A percentile compares a stretch with the other conserved stretches of the same genome.
Evolutionary conservation across 53 echinoderm and acorn worm genomes (phyloP).

Genomic region (Patiria pectinifera): DNA sequence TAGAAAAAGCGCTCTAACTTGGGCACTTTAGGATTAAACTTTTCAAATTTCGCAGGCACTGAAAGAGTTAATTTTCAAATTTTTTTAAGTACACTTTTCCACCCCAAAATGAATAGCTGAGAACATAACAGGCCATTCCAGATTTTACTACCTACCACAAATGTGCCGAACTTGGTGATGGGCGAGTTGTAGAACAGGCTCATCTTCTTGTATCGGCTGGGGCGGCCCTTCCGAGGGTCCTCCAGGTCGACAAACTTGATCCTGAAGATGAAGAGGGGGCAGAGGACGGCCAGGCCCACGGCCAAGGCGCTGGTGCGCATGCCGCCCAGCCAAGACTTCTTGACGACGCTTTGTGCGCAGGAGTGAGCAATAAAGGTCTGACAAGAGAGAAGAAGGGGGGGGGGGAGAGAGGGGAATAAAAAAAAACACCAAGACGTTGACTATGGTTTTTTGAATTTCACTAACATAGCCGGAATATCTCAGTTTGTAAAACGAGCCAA

Average conservation of each 20-base stretch:
- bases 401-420: background rate
- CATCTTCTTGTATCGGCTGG: conserved; percentile 44
- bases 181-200: conserved; percentile 77
- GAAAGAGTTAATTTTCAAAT: too few species aligned
- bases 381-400: background rate
- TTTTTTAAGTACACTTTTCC: background rate
- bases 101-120: background rate
- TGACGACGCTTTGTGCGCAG: conserved; percentile 74
- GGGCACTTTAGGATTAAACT: too few species aligned
- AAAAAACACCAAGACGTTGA: too few species aligned
- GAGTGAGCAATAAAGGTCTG: conserved; percentile 83
- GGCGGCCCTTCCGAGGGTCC: background rate
- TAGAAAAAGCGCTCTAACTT: too few species aligned
- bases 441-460: too few species aligned
- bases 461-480: too few species aligned
- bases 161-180: conserved; percentile 70
- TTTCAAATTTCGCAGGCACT: too few species aligned
- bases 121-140: background rate
- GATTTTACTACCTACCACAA: conserved; percentile 53
- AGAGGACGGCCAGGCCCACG: conserved; percentile 68
- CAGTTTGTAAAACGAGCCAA: too few species aligned
- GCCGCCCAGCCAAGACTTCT: conserved; percentile 73
- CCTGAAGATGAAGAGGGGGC: conserved; percentile 68
- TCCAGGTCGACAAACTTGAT: conserved; percentile 47
- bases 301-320: conserved; percentile 29